Evolutionary conservation across 2,113 vertebrate genomes (phyloP).

Genomic region (Elachura formosa): DNA sequence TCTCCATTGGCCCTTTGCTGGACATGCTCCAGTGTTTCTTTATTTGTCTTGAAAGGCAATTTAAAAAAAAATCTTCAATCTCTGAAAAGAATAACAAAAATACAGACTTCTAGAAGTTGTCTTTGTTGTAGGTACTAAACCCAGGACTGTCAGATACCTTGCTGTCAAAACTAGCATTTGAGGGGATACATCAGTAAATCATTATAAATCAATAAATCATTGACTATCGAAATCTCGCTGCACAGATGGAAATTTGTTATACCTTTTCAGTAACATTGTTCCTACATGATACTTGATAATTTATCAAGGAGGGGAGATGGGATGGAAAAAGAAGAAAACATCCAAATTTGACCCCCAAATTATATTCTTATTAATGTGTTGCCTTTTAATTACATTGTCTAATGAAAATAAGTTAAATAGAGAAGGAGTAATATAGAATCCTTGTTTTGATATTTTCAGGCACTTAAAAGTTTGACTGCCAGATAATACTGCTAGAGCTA

Average conservation of each 20-base stretch:
- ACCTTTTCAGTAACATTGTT: neutral
- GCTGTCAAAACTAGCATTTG: neutral
- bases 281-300: accelerated
- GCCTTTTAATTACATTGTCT: neutral
- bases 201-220: neutral
- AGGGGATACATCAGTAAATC: neutral
- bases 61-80: neutral
- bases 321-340: neutral
- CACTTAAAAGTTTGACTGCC: neutral
- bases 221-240: neutral
- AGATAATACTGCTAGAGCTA: neutral
- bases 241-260: neutral
- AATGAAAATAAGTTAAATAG: no score
- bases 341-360: neutral
- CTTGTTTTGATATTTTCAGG: neutral
- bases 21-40: neutral
- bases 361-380: neutral
- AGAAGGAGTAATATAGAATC: neutral
- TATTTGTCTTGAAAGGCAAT: neutral
- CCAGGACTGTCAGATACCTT: neutral
- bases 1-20: neutral
- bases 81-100: neutral
- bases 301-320: neutral
- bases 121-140: neutral
- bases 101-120: neutral